Evolutionary conservation across 2,888 invertebrate species (phyloP).

Genomic region (Hypsopygia costalis): DNA sequence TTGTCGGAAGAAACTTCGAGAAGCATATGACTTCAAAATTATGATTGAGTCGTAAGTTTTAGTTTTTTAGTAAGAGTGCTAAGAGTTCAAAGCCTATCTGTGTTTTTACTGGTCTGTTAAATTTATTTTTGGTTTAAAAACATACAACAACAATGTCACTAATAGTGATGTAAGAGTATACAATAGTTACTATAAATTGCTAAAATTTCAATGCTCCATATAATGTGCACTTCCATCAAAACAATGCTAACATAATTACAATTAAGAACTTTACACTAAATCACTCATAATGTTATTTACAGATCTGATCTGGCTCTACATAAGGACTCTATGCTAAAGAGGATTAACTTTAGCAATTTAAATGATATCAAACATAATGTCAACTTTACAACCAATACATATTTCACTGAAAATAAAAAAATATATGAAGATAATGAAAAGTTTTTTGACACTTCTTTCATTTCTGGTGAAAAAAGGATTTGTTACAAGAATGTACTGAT

Average conservation of each 20-base stretch:
- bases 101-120: too few relatives aligned
- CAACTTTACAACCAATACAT: constrained; percentile 19
- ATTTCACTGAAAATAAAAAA: constrained; percentile 14
- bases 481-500: constrained; percentile 32
- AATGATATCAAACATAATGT: constrained; percentile 41
- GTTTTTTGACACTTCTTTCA: constrained; percentile 18
- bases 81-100: too few relatives aligned
- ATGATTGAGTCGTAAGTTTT: constrained; percentile 40
- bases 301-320: constrained; percentile 41
- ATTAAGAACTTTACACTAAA: too few relatives aligned
- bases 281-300: constrained; percentile 16
- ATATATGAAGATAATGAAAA: constrained; percentile 16
- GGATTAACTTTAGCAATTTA: constrained; percentile 40
- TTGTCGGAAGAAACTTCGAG: constrained; percentile 52
- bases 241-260: too few relatives aligned
- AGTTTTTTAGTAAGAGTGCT: too few relatives aligned
- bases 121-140: too few relatives aligned
- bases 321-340: constrained; percentile 28
- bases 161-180: too few relatives aligned
- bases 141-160: too few relatives aligned
- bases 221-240: too few relatives aligned
- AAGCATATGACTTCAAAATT: constrained; percentile 45
- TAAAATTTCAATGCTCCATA: too few relatives aligned
- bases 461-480: constrained; percentile 19
- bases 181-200: too few relatives aligned